phyloP scores from a whole-genome alignment of 2,113 vertebrate genomes.

The Ptychochromis oligacanthus region DNA sequence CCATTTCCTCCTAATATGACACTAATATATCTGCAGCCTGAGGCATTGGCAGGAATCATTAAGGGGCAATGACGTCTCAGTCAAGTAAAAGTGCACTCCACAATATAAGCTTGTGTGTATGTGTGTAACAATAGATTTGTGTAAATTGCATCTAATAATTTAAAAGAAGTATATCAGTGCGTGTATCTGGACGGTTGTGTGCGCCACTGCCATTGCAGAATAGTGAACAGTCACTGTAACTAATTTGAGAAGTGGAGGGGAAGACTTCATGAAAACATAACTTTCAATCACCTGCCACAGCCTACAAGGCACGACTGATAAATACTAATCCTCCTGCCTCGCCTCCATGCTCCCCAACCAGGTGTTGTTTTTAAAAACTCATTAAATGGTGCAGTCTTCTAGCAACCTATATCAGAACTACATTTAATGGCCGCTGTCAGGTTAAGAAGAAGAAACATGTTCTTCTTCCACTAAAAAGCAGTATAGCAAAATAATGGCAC shows the following conservation, averaged over 20 bases:
- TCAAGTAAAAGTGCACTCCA: neutral
- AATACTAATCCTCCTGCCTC: slow-evolving; percentile 38
- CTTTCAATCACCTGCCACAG: slow-evolving; percentile 25
- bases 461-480: neutral
- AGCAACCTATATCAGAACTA: slow-evolving; percentile 15
- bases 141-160: slow-evolving; percentile 2
- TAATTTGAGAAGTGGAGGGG: slow-evolving; percentile 6
- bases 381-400: slow-evolving; percentile 38
- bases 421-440: slow-evolving; percentile 8
- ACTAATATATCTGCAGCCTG: slow-evolving; percentile 54
- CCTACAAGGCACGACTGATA: slow-evolving; percentile 22
- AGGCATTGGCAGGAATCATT: slow-evolving; percentile 44
- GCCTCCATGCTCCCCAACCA: slow-evolving; percentile 18
- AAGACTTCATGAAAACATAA: slow-evolving; percentile 35
- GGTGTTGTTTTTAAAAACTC: slow-evolving; percentile 43
- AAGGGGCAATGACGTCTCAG: slow-evolving; percentile 19
- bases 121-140: neutral
- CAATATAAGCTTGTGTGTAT: neutral
- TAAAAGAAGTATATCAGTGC: neutral
- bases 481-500: too few relatives aligned
- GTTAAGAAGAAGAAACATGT: neutral
- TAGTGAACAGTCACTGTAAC: slow-evolving; percentile 21
- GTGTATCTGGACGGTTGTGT: neutral
- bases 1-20: slow-evolving; percentile 64
- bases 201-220: neutral